A percentile compares a stretch with the other conserved stretches of the same genome.
Evolutionary conservation across 2,113 vertebrate genomes (phyloP).

Genomic region (Etheostoma cragini): DNA sequence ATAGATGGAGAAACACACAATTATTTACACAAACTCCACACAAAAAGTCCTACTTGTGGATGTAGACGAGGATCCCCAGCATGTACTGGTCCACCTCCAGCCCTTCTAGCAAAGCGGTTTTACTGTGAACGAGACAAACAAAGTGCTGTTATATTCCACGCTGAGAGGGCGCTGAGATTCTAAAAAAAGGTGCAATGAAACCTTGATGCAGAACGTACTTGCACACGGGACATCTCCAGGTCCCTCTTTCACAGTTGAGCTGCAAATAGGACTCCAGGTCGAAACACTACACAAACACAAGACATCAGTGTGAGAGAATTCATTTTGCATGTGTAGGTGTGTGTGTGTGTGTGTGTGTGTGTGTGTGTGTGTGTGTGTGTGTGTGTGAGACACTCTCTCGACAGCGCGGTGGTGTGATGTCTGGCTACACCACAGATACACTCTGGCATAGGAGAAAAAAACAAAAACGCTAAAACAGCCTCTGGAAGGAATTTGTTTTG

Average conservation of each 20-base stretch:
- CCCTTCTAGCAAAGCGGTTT: constrained; percentile 93
- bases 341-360: not conserved
- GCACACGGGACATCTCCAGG: constrained; percentile 89
- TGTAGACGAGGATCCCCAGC: constrained; percentile 95
- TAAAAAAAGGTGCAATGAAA: not conserved
- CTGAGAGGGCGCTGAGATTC: not conserved
- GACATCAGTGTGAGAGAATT: not conserved
- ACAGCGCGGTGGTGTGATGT: too few relatives aligned
- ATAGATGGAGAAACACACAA: not conserved
- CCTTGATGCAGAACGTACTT: constrained; percentile 72
- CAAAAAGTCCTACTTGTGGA: constrained; percentile 90
- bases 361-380: too few relatives aligned
- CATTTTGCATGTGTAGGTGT: not conserved
- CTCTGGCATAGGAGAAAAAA: too few relatives aligned
- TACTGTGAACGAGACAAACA: constrained; percentile 81
- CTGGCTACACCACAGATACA: too few relatives aligned
- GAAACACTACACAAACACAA: constrained; percentile 84
- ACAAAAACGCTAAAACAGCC: too few relatives aligned
- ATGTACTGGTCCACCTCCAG: constrained; percentile 98
- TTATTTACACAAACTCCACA: not conserved
- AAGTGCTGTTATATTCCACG: not conserved
- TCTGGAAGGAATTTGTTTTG: too few relatives aligned
- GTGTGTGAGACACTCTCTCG: too few relatives aligned
- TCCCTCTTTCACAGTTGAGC: constrained; percentile 87
- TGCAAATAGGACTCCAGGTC: constrained; percentile 92